Percentiles rank a stretch among this genome's conserved stretches.
These are phyloP conservation scores for Nomada hirtipes DNA, from an alignment of 2,888 invertebrate species.

Conservation along the genomic window DNA sequence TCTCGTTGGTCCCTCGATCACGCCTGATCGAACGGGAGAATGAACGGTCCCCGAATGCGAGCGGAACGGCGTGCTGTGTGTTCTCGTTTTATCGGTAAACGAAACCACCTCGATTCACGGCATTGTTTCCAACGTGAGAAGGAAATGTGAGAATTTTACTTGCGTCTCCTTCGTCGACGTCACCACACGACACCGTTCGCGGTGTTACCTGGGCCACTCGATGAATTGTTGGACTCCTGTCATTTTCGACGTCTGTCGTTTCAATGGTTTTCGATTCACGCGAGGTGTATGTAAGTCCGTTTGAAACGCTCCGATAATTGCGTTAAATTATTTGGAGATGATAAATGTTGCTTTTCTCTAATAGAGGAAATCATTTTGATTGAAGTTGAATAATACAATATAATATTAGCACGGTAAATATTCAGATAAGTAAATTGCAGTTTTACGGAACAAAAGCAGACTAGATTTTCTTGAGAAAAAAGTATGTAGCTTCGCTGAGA, in stretches of 20 bases:
- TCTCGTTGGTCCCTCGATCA: constrained; percentile 73
- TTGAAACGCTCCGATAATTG: not conserved
- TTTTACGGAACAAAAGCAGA: no score
- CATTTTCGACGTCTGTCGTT: not conserved
- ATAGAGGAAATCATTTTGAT: not conserved
- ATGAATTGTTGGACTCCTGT: not conserved
- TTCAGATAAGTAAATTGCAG: no score
- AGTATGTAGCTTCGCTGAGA: no score
- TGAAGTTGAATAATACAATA: not conserved
- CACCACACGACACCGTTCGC: not conserved
- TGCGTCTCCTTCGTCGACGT: not conserved
- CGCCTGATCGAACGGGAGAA: constrained; percentile 81
- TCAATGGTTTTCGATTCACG: constrained; percentile 12
- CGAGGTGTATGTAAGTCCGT: not conserved
- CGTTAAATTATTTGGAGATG: not conserved
- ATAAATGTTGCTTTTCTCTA: not conserved
- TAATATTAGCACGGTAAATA: no score
- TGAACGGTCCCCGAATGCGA: constrained; percentile 75
- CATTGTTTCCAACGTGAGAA: constrained; percentile 61
- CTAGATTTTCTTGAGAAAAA: no score
- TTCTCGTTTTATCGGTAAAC: constrained; percentile 51
- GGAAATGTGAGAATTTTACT: constrained; percentile 36
- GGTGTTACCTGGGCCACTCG: constrained; percentile 15
- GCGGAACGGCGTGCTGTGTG: constrained; percentile 51
- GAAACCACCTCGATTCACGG: constrained; percentile 24